Base-by-base conservation (phyloP, 2,113 vertebrate species). In the Oreochromis tanganicae region DNA sequence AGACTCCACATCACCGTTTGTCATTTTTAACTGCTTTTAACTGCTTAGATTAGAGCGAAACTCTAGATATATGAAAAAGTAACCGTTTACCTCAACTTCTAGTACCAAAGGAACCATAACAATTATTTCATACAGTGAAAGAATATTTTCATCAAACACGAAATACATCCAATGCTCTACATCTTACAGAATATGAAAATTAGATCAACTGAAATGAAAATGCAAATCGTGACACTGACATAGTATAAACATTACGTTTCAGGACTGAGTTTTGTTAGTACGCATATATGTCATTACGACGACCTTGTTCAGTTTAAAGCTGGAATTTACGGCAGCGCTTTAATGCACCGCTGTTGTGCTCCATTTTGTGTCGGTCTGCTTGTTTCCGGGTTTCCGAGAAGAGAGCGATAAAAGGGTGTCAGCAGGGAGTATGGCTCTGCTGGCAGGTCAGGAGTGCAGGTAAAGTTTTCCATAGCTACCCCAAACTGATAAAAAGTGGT, bases 281-380 rank as follows among this genome's bases (percentile, higher is more conserved):
- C 9, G 7, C 14, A 11, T 17, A 48, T 48, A 9, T 9, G 19
- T 5, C 52, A 21, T 54, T n/a, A 54, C 19, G 19, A 10, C 9
- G 41, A 54, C 59, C 24, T 27, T 24, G 6, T 50, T 4, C 9
- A 12, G 1, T 14, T 5, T 4, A n/a, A 63, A 19, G 1, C 0
- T 73, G 82, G 5, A n/a, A 59, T 80, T 71, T 82, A 7, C 87
- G 41, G 43, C 41, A 24, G 73, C 36, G 1, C 83, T 0, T 90
- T 6, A 94, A 94, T 84, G 91, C 91, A 83, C 10, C 93, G 13
- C 71, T 9, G 24, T 13, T 71, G 86, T 84, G 87, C 95, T 95
- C 96, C 96, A 96, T 97, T 97, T 97, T 97, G 96, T 95, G 87
- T 87, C 78, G 78, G 41, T 81, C 81, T 71, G 46, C 88, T 78